Conservation (phyloP, 2,113 vertebrate species). For the Cairina moschata region DNA sequence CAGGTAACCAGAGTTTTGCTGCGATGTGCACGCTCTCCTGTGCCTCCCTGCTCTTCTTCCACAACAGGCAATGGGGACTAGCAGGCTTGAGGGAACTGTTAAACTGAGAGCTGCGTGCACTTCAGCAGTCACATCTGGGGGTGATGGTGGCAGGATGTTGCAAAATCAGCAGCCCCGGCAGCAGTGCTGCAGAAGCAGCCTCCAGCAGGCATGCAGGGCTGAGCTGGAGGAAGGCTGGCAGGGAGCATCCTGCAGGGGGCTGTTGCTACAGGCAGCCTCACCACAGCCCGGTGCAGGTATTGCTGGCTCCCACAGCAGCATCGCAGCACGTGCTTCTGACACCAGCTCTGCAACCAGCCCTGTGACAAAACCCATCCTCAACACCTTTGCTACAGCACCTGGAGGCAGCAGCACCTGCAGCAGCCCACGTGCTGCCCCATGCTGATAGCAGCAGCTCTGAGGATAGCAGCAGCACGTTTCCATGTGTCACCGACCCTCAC, state of each 20-base stretch:
- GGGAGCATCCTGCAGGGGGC: neutral
- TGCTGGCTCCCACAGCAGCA: neutral
- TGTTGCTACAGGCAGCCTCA: neutral
- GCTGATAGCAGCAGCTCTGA: neutral
- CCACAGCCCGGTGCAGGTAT: neutral
- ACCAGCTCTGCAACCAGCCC: neutral
- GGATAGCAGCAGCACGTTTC: neutral
- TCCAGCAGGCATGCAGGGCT: neutral
- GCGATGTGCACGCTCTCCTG: neutral
- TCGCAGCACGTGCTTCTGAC: neutral
- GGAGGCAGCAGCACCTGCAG: neutral
- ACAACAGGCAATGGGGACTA: rapidly evolving
- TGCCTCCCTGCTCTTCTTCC: neutral
- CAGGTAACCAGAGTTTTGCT: neutral
- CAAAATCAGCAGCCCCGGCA: rapidly evolving
- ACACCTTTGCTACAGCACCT: neutral
- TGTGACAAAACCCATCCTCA: rapidly evolving
- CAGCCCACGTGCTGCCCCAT: neutral
- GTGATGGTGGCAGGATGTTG: rapidly evolving
- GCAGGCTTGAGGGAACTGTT: rapidly evolving
- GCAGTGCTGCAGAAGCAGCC: rapidly evolving
- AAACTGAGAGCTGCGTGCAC: neutral
- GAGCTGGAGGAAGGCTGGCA: neutral
- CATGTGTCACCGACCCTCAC: neutral
- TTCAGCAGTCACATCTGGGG: neutral